Evolutionary conservation across 35 echinoderm and acorn worm genomes (phyloP).

Genomic region (Anneissia japonica): DNA sequence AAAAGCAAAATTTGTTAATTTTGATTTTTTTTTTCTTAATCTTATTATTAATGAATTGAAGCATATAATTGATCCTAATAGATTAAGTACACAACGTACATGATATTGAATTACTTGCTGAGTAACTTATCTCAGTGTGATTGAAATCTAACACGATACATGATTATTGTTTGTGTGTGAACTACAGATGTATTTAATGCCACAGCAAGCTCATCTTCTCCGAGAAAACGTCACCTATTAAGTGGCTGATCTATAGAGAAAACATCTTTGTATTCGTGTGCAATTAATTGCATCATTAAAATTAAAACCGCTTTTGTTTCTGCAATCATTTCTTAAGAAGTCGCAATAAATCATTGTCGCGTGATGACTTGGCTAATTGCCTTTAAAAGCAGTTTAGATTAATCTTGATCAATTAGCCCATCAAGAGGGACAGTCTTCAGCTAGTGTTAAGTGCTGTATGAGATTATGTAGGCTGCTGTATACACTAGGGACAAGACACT

Average conservation of each 20-base stretch:
- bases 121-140: neutral
- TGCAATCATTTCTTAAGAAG: neutral
- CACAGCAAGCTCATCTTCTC: neutral
- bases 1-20: no score
- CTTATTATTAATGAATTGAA: neutral
- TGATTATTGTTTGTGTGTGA: neutral
- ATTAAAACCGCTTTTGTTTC: neutral
- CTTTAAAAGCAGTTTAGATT: conserved; percentile 2
- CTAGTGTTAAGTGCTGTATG: neutral
- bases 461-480: neutral
- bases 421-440: neutral
- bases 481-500: neutral
- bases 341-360: neutral
- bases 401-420: neutral
- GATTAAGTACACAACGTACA: neutral
- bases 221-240: neutral
- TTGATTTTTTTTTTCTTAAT: no score
- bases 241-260: neutral
- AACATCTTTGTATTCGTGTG: neutral
- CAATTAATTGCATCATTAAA: neutral
- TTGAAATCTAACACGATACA: neutral
- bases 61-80: neutral
- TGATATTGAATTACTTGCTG: neutral
- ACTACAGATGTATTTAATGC: neutral
- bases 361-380: neutral